phyloP scores from a whole-genome alignment of 1,140 invertebrate genomes.

The Pseudachorutes palmiensis region DNA sequence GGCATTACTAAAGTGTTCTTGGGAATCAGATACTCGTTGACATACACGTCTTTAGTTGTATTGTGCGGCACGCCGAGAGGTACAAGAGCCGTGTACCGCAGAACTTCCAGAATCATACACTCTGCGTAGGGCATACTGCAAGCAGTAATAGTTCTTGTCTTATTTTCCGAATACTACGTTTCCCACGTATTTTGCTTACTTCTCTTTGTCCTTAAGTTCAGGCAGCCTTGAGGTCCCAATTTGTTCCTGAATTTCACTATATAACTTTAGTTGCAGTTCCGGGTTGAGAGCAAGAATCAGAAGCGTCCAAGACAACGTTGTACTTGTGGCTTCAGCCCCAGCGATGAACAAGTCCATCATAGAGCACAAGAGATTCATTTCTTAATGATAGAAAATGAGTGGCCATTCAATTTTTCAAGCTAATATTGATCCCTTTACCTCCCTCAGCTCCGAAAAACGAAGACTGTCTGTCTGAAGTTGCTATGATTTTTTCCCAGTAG shows the following conservation, averaged over 20 bases:
- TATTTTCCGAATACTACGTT: background rate
- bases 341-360: too few species aligned
- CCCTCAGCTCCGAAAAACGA: too few species aligned
- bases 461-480: too few species aligned
- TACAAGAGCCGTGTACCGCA: background rate
- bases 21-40: background rate
- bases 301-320: constrained; percentile 60
- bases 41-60: background rate
- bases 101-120: background rate
- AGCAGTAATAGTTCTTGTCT: background rate
- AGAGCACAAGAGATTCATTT: too few species aligned
- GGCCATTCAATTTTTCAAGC: too few species aligned
- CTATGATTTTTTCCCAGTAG: too few species aligned
- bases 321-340: constrained; percentile 55
- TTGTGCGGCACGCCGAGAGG: background rate
- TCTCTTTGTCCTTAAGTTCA: constrained; percentile 19
- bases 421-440: too few species aligned
- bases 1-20: background rate
- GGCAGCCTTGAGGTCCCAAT: constrained; percentile 45
- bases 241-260: constrained; percentile 53
- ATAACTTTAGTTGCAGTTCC: constrained; percentile 58
- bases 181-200: background rate
- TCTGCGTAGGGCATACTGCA: constrained; percentile 37
- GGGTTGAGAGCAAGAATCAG: constrained; percentile 56
- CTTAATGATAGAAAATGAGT: too few species aligned